Conservation (phyloP, 1,140 invertebrate genomes). For the Drosophila tsacasi region DNA sequence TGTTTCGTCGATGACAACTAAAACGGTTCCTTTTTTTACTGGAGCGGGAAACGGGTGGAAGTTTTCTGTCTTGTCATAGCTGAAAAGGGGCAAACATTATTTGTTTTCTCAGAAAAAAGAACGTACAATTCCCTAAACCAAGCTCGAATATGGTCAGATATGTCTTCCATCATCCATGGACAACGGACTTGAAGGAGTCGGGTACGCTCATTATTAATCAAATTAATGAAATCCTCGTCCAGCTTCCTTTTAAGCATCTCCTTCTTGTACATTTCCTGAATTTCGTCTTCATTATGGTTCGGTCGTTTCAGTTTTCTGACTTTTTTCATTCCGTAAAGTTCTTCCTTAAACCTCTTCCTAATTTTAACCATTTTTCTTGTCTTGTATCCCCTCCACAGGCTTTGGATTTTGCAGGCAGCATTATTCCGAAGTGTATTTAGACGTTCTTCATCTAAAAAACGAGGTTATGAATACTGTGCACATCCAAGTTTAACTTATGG, state of each 20-base stretch:
- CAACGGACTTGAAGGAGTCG: constrained; percentile 86
- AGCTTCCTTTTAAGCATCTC: constrained; percentile 65
- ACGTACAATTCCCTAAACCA: constrained; percentile 88
- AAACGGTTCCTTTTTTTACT: constrained; percentile 86
- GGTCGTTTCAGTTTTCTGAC: constrained; percentile 66
- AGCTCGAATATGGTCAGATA: constrained; percentile 88
- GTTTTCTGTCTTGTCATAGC: constrained; percentile 85
- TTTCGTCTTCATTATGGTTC: constrained; percentile 37
- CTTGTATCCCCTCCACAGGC: constrained; percentile 85
- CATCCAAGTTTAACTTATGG: neutral
- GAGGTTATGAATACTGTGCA: neutral
- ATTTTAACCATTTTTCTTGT: constrained; percentile 75
- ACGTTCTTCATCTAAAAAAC: constrained; percentile 32
- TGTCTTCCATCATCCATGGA: constrained; percentile 89
- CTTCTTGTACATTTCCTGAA: constrained; percentile 85
- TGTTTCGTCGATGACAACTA: constrained; percentile 86
- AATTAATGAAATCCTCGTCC: constrained; percentile 86
- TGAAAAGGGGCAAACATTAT: constrained; percentile 14
- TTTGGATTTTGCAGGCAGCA: constrained; percentile 86
- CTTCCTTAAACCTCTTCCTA: constrained; percentile 78
- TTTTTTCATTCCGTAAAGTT: constrained; percentile 85
- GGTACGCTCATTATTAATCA: constrained; percentile 86
- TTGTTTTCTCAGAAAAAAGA: neutral
- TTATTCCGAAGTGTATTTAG: constrained; percentile 17
- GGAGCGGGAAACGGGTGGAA: constrained; percentile 87